Percentiles rank a stretch among this genome's conserved stretches.
These are phyloP conservation scores for Luffia ferchaultella DNA, from an alignment of 2,888 invertebrate species.

Conservation along the genomic window DNA sequence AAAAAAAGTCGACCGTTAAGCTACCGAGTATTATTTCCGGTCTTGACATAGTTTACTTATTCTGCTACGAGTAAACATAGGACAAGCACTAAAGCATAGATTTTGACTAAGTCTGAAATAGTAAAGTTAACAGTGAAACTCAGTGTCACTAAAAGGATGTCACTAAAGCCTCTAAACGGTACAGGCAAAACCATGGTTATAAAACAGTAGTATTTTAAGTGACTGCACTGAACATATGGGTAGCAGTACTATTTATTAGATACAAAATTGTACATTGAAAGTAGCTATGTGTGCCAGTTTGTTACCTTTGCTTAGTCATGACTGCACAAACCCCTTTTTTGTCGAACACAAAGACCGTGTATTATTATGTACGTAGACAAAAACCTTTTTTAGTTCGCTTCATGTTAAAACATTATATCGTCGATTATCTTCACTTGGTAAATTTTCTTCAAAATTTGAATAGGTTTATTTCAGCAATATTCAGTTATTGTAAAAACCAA, in stretches of 20 bases:
- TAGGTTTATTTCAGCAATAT: too few relatives aligned
- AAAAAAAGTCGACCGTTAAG: neutral
- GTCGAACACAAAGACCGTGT: neutral
- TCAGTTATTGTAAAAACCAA: too few relatives aligned
- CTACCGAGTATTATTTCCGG: neutral
- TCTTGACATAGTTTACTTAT: neutral
- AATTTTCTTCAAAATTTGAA: too few relatives aligned
- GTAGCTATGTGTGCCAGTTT: too few relatives aligned
- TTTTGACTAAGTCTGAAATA: too few relatives aligned
- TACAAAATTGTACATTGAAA: neutral
- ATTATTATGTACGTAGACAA: neutral
- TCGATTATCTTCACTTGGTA: neutral
- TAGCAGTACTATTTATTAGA: too few relatives aligned
- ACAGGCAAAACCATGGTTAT: too few relatives aligned
- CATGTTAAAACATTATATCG: neutral
- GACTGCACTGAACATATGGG: too few relatives aligned
- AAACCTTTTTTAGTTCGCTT: neutral
- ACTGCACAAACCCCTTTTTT: neutral
- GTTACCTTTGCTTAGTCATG: neutral
- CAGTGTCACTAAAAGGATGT: too few relatives aligned
- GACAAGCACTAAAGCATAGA: neutral
- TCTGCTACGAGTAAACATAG: neutral
- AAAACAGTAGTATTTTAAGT: too few relatives aligned
- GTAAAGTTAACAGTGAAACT: too few relatives aligned
- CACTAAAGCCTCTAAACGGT: too few relatives aligned